These are phyloP conservation scores for Hyposoter dolosus DNA, from an alignment of 2,888 invertebrate genomes.

Conservation along the genomic window DNA sequence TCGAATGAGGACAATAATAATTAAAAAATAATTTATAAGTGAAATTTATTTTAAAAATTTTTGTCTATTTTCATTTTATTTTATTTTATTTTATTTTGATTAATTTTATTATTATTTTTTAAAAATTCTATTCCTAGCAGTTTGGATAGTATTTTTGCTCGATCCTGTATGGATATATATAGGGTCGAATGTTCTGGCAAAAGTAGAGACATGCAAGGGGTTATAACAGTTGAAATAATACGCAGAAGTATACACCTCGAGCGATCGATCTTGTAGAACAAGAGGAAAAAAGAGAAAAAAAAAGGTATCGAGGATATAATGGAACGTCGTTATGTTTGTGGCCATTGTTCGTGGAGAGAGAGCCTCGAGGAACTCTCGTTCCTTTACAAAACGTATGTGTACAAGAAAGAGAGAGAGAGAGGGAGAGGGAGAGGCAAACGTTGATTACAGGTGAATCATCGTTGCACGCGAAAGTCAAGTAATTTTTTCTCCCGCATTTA, in stretches of 20 bases:
- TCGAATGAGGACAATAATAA: no score
- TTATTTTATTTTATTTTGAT: no score
- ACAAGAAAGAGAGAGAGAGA: not conserved
- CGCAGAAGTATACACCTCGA: slow-evolving; percentile 36
- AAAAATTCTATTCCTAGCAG: not conserved
- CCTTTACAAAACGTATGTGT: slow-evolving; percentile 36
- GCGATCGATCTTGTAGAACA: slow-evolving; percentile 39
- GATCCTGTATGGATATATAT: slow-evolving; percentile 9
- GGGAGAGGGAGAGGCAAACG: slow-evolving; percentile 3
- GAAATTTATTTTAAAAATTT: no score
- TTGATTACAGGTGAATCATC: slow-evolving; percentile 58
- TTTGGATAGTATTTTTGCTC: slow-evolving; percentile 40
- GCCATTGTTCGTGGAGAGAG: slow-evolving; percentile 57
- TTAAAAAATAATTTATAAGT: no score
- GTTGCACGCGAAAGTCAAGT: slow-evolving; percentile 48
- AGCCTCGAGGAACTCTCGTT: slow-evolving; percentile 52
- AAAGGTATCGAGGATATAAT: slow-evolving; percentile 60
- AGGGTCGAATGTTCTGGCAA: slow-evolving; percentile 27
- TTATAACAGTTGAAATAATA: slow-evolving; percentile 45
- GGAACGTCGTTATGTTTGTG: slow-evolving; percentile 61
- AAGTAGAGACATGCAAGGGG: slow-evolving; percentile 41
- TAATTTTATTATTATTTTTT: not conserved
- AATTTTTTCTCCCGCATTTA: slow-evolving; percentile 33
- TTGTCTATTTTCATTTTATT: no score
- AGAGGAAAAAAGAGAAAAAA: slow-evolving; percentile 21